A percentile compares a stretch with the other conserved stretches of the same genome.
Evolutionary conservation across 2,888 invertebrate species (phyloP).

Genomic region (Lepas anatifera): DNA sequence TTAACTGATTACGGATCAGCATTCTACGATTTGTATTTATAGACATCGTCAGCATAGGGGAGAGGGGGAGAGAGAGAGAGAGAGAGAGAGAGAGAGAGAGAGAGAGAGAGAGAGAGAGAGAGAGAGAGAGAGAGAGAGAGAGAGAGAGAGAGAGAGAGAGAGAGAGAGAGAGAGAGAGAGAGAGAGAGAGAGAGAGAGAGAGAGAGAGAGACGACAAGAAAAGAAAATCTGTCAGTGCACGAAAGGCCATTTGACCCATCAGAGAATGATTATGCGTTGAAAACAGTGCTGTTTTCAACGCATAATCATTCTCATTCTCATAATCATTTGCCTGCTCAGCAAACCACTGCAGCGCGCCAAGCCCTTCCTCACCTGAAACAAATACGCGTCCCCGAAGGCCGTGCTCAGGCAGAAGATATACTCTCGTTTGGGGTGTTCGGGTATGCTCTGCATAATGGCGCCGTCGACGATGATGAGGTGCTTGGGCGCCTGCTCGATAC

Average conservation of each 20-base stretch:
- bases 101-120: conserved; percentile 10
- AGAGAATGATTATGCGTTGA: too few species aligned
- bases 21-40: too few species aligned
- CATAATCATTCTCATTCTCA: too few species aligned
- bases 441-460: conserved; percentile 95
- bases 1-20: too few species aligned
- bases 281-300: too few species aligned
- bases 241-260: too few species aligned
- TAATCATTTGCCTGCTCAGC: too few species aligned
- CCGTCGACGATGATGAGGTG: conserved; percentile 93
- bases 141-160: background rate
- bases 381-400: conserved; percentile 93
- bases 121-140: background rate
- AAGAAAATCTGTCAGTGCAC: background rate
- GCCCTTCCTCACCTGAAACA: conserved; percentile 66
- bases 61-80: background rate
- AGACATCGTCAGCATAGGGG: too few species aligned
- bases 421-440: conserved; percentile 96
- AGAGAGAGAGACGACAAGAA: background rate
- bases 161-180: background rate
- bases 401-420: conserved; percentile 97
- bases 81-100: background rate
- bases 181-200: conserved; percentile 6
- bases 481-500: conserved; percentile 84
- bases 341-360: too few species aligned